Evolutionary conservation across 2,797 vertebrate genomes (phyloP), one percentile per base, ranked within the genome.

Genomic region (Mormyrops boulengeri): DNA sequence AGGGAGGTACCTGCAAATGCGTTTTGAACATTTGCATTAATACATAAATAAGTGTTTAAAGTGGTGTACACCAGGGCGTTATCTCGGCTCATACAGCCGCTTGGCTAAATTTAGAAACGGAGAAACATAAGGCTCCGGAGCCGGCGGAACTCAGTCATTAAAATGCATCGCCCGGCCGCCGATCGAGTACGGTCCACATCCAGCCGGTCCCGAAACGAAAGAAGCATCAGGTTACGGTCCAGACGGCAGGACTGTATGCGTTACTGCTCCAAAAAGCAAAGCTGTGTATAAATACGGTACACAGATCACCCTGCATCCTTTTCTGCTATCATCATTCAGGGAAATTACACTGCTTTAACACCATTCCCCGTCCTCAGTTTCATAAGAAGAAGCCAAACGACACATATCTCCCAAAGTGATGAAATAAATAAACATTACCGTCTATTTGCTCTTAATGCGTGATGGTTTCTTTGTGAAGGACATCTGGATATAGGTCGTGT

Each of bases 401-500:
- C 19, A 38, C 73, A 80, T 14, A n/a, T 41, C 41, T 80, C 73
- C 73, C 41, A 47, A 47, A 80, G 41, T 80, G 41, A 73, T 34
- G 4, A 14, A 80, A 80, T 80, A 41, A 80, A 47, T 49, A 85
- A 85, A 85, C 47, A 85, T 50, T 50, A 0, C 82, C n/a, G 47
- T 30, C 9, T 26, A 52, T 52, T 12, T 85, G 47, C n/a, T 85
- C 17, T 85, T 26, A 49, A 85, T 50, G 82, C 82, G 89, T 82
- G 84, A 84, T 38, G 90, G 50, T 30, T 85, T 88, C 47, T 62
- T 26, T 82, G 53, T 88, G 85, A 90, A 90, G 88, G 85, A 89
- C 80, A 47, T 73, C 44, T 85, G 80, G 88, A 55, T 91, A 90
- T 62, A 77, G 17, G 66, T 89, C 89, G 87, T 89, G 82, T 89